Percentiles rank a stretch among this genome's conserved stretches.
phyloP scores from a whole-genome alignment of 2,113 vertebrate genomes.

The Bubo bubo region DNA sequence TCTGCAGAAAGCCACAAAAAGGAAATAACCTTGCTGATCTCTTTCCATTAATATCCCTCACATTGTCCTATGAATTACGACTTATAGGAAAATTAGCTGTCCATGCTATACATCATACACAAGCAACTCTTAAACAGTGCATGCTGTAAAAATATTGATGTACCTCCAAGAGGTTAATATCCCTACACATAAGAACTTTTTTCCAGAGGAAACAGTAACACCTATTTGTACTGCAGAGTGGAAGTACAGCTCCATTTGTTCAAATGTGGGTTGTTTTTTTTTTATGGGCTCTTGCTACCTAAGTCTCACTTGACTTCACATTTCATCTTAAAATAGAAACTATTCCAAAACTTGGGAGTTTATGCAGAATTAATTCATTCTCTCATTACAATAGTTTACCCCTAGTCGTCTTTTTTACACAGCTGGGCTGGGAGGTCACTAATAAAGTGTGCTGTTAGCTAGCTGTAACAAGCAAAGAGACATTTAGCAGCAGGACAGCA shows the following conservation, averaged over 20 bases:
- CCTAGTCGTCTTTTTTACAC: not conserved
- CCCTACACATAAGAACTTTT: constrained; percentile 11
- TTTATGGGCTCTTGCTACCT: not conserved
- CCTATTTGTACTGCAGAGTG: constrained; percentile 6
- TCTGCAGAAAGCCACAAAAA: constrained; percentile 45
- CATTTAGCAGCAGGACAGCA: not conserved
- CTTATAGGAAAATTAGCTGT: constrained; percentile 56
- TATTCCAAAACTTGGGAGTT: not conserved
- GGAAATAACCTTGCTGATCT: constrained; percentile 53
- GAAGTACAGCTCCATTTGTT: not conserved
- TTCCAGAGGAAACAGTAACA: constrained; percentile 47
- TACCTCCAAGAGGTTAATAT: constrained; percentile 36
- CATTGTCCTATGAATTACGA: constrained; percentile 57
- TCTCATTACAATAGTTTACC: not conserved
- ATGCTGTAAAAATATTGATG: constrained; percentile 52
- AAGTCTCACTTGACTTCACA: not conserved
- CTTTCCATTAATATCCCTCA: constrained; percentile 49
- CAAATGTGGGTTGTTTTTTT: not conserved
- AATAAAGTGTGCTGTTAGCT: not conserved
- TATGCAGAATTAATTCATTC: not conserved
- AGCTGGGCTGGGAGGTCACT: not conserved
- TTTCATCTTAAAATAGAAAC: not conserved
- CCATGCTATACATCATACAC: constrained; percentile 9
- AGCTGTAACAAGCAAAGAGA: not conserved
- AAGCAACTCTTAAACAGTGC: constrained; percentile 2